Evolutionary conservation across 2,888 invertebrate species (phyloP), one percentile per base, ranked within the genome.

Genomic region (Oscheius myriophilus): DNA sequence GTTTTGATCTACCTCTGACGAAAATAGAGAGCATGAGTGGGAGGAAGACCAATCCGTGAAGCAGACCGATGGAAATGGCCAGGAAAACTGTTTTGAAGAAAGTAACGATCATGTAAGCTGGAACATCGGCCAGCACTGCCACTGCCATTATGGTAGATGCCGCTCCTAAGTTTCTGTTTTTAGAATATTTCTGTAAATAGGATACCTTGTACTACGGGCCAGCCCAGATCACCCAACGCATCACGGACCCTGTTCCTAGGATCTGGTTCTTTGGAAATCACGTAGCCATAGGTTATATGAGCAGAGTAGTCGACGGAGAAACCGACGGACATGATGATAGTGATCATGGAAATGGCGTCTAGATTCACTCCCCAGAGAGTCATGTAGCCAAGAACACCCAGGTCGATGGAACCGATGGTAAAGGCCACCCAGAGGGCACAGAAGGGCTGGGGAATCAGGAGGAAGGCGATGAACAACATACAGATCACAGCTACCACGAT

Each of bases 291-390:
- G n/a, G 82, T 81, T 53, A 84, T 82, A 67, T 83, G 83, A 1
- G 95, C 95, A 0, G 94, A 94, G 87, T 94, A 95, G 86, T 95
- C 95, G 0, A 95, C 94, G 6, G 94, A 94, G 89, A 95, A 95
- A 62, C 95, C 95, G 70, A 95, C 94, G 87, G 95, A 95, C 95
- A 95, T 95, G 80, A 95, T 95, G 64, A 95, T 90, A 0, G 81
- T 82, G 41, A 82, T 82, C 82, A 82, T 82, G 1, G 95, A 94
- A 83, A 95, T 95, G 0, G 83, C 82, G 69, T 84, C 84, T 71
- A 82, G 64, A 57, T 82, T 82, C 46, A 95, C 95, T 81, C 92
- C 92, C 95, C 95, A 95, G 18, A 95, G 89, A 0, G 95, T 92
- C 95, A 95, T 95, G 89, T 94, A 95, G 6, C 95, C 95, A 0